Base-by-base conservation (phyloP, 2,888 invertebrate species). In the Podabrus alpinus region DNA sequence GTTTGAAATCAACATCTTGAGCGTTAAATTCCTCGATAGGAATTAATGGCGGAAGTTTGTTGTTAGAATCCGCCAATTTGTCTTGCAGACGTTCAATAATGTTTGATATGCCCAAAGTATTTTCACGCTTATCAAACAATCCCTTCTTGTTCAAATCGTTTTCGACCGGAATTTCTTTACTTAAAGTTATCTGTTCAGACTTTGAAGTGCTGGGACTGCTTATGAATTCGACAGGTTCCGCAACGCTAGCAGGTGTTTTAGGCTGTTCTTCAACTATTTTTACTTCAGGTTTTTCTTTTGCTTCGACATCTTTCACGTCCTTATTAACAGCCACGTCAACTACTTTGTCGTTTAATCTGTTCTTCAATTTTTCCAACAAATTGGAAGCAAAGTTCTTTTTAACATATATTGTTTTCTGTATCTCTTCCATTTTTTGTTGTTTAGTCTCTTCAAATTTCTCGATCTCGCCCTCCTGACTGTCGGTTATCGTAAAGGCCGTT, bases 351-450 rank as follows among this genome's bases (percentile, higher is more conserved):
- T 77, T 69, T 59, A 78, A 60, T 16, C 68, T 73, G 9, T 67
- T 86, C 84, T 60, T 82, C 78, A 64, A 82, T 82, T 77, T 86
- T 5, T 87, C 87, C 1, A 86, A 86, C 0, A 88, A 81, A 68
- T 79, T 77, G n/a, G 75, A 78, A 19, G 77, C 72, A 1, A 78
- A 78, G 19, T 76, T 79, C 66, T 87, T 82, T 15, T 81, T 82
- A 3, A 80, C 80, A 61, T 83, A 83, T 15, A 86, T 81, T 3
- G 81, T 82, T 78, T 85, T 82, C 73, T 83, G 85, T 7, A 90
- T 85, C 78, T 89, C 89, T 61, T 89, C 87, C 90, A 90, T 90
- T 75, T 86, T 88, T 71, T 87, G 86, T 67, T 88, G 85, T 1
- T 89, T 85, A 77, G 89, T 88, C 59, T 88, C 83, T 76, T 89